Conservation (phyloP, 2,113 vertebrate species). For the Megalops atlanticus region DNA sequence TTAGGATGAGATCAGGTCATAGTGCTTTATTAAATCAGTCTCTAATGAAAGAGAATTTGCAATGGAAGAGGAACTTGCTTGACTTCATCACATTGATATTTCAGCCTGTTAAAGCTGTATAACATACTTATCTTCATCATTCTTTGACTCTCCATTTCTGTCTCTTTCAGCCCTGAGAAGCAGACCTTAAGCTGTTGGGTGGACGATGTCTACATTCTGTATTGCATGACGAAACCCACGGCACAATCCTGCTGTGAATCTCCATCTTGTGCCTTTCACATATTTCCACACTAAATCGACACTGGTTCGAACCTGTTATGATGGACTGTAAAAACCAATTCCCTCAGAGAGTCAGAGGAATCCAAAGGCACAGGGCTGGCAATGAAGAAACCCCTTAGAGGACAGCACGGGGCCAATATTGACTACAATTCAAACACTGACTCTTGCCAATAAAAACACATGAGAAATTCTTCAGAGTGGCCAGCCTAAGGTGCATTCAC, state of each 20-base stretch:
- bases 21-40: too few relatives aligned
- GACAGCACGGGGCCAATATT: constrained; percentile 19
- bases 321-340: constrained; percentile 58
- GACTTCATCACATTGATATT: too few relatives aligned
- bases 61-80: too few relatives aligned
- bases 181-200: too few relatives aligned
- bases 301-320: constrained; percentile 41
- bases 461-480: constrained; percentile 29
- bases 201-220: too few relatives aligned
- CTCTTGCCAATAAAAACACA: constrained; percentile 47
- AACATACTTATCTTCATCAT: too few relatives aligned
- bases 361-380: constrained; percentile 43
- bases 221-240: neutral
- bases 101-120: too few relatives aligned
- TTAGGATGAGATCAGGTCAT: too few relatives aligned
- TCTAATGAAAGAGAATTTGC: too few relatives aligned
- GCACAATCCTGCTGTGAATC: neutral
- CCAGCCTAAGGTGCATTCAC: constrained; percentile 10
- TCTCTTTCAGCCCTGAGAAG: too few relatives aligned
- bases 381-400: constrained; percentile 40
- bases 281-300: constrained; percentile 60
- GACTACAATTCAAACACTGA: constrained; percentile 15
- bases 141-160: too few relatives aligned
- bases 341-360: constrained; percentile 55
- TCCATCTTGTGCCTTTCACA: constrained; percentile 35